Percentiles rank a stretch among this genome's conserved stretches.
Evolutionary conservation across 2,888 invertebrate genomes (phyloP).

Genomic region (Stomorhina lunata): DNA sequence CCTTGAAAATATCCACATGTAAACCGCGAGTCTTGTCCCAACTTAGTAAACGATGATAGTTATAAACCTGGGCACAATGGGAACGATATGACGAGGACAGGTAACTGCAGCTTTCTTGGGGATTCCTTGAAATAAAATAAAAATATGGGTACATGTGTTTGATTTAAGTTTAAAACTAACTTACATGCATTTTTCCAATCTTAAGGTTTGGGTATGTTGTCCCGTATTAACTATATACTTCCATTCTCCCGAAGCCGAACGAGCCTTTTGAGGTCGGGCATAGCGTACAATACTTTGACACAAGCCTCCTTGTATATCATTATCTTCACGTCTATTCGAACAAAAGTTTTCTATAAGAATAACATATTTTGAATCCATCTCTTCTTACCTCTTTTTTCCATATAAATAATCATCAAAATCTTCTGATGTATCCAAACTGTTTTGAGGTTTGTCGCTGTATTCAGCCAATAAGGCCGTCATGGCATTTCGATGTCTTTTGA

Average conservation of each 20-base stretch:
- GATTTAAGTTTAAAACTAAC: slow-evolving; percentile 80
- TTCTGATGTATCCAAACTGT: slow-evolving; percentile 78
- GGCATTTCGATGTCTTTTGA: slow-evolving; percentile 85
- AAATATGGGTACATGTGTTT: not conserved
- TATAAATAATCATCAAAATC: slow-evolving; percentile 76
- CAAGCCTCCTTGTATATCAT: slow-evolving; percentile 84
- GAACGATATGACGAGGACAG: slow-evolving; percentile 89
- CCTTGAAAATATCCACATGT: slow-evolving; percentile 92
- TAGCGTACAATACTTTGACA: slow-evolving; percentile 90
- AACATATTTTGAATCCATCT: not conserved
- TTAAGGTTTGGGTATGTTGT: slow-evolving; percentile 89
- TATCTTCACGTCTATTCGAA: slow-evolving; percentile 83
- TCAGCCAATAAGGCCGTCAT: slow-evolving; percentile 87
- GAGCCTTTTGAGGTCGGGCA: slow-evolving; percentile 89
- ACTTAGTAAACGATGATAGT: slow-evolving; percentile 89
- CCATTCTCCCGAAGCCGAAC: slow-evolving; percentile 90
- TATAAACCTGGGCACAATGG: slow-evolving; percentile 90
- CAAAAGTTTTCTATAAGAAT: not conserved
- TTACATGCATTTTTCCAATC: slow-evolving; percentile 88
- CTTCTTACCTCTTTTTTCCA: slow-evolving; percentile 74
- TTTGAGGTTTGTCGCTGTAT: slow-evolving; percentile 82
- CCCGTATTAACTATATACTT: slow-evolving; percentile 93
- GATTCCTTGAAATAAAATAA: slow-evolving; percentile 82
- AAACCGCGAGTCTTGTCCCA: slow-evolving; percentile 90
- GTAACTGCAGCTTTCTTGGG: slow-evolving; percentile 88